Evolutionary conservation across 30 jellyfish, hydroid and myxozoan species (phyloP), one percentile per base, ranked within the genome.

Genomic region (Chironex yamaguchii): DNA sequence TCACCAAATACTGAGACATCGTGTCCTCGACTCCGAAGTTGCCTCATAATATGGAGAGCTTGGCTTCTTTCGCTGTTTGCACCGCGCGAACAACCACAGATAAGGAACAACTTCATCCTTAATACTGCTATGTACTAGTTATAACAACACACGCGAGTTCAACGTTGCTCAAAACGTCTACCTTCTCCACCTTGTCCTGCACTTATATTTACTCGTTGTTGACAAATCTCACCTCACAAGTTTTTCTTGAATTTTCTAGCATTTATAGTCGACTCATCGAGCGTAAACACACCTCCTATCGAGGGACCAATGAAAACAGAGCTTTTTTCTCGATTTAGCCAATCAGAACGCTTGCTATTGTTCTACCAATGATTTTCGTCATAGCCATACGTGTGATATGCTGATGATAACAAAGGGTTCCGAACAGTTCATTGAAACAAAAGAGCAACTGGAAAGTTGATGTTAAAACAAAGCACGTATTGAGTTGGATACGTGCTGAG

Each of bases 1-100:
- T 88, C 62, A 88, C 96, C 96, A 63, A 88, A 81, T 6, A 88
- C 77, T 31, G 96, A 53, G 24, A 75, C 96, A 49, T 77, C 91
- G 36, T 88, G 96, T 76, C 96, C 96, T 36, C 92, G 67, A 67
- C 91, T 88, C 49, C 91, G 96, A 50, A 88, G 96, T 50, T 88
- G 85, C 76, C 92, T 77, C 96, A 88, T 88, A 34, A 88, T 88
- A 42, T 77, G 85, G 36, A 88, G 91, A 50, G 90, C 91, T 83
- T 88, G 84, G 29, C 76, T 77, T 36, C 90, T 77, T 52, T 88
- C 96, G 17, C 87, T 71, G 30, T 85, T 80, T 50, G 70, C 91
- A 27, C 82, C 50, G 75, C 34, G 20, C 52, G 80, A 73, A 76
- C 96, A 88, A 25, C 96, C 96, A 33, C 92, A 88, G 48, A 88